Evolutionary conservation across 2,797 vertebrate species (phyloP), one percentile per base, ranked within the genome.

Genomic region (Bovichtus variegatus): DNA sequence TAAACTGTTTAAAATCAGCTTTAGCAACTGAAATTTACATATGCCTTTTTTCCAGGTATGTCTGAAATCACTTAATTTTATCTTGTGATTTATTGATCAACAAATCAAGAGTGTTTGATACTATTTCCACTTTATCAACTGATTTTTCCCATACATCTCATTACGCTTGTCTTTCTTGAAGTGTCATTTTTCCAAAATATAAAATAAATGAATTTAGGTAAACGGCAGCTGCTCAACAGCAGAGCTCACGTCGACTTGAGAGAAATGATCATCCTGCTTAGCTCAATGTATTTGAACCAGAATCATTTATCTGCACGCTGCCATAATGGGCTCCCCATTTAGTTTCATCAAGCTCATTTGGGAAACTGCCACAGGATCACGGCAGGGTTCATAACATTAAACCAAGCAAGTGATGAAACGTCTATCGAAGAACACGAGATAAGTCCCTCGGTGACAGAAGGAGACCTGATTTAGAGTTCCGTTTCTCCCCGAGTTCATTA

Each of bases 401-500:
- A 82, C 68, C 74, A 51, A 73, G 81, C 72, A 61, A 85, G 84
- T 93, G 92, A 93, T 91, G 89, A 92, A 94, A 91, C 82, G 76
- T 80, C 82, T 77, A 68, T 83, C 3, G 62, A 70, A 60, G 77
- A 83, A 64, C 55, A 68, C 2, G 11, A 78, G 82, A 72, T 59
- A 16, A 70, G 74, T 90, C 85, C 90, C 89, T 25, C 25, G 34
- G 82, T 87, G 87, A 86, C 72, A 65, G 78, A 87, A 66, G 69
- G 76, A 74, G 85, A 34, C 90, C 82, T 81, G 85, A 89, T 87
- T 89, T 84, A 92, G 83, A 77, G 71, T 50, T 67, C 68, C 13
- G 18, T 81, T 65, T 82, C n/a, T 31, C 31, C 29, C 21, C 21
- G 78, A 80, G 87, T 90, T 92, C 86, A 84, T 92, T 87, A 90